Base-by-base conservation (phyloP, 1,140 invertebrate genomes). In the Plodia interpunctella region DNA sequence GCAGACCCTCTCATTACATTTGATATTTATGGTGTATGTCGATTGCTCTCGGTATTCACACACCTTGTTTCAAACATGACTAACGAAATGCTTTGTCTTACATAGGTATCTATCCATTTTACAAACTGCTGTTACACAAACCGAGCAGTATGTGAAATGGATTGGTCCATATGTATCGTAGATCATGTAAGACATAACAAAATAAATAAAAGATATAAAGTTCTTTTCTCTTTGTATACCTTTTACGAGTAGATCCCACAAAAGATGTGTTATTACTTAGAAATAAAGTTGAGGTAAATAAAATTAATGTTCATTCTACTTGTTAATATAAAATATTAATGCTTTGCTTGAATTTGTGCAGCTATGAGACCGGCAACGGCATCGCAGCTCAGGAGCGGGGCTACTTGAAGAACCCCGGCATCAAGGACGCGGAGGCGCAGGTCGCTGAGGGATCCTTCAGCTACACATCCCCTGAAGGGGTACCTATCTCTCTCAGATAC, bases 331-430 rank as follows among this genome's bases (percentile, higher is more conserved):
- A 32, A 1, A 32, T 5, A 6, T 32, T 32, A 1, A 25, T 32
- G 6, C 11, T 2, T 13, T 38, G 13, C 2, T 38, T 38, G 5
- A 21, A 20, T 35, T 51, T 90, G 90, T 9, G n/a, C 74, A 93
- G 92, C 67, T 93, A 92, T 68, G 92, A 93, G 78, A 93, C 93
- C 56, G 93, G 91, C 17, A 94, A 95, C 74, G 94, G 94, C 19
- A 94, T 94, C 67, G 78, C 86, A 5, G 93, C 91, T 0, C 91
- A 93, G 70, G 94, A 94, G 77, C 85, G 91, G 61, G 94, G 94
- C 10, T 93, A 92, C 69, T 83, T 95, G 64, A 94, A 94, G 79
- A 94, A 94, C 73, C 87, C 92, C 49, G 92, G 92, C 32, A 82
- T 83, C 5, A 91, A 91, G 28, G 92, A 94, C 63, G 88, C 91